Base-by-base conservation (phyloP, 1,140 invertebrate species). In the Tetraneura akinire region DNA sequence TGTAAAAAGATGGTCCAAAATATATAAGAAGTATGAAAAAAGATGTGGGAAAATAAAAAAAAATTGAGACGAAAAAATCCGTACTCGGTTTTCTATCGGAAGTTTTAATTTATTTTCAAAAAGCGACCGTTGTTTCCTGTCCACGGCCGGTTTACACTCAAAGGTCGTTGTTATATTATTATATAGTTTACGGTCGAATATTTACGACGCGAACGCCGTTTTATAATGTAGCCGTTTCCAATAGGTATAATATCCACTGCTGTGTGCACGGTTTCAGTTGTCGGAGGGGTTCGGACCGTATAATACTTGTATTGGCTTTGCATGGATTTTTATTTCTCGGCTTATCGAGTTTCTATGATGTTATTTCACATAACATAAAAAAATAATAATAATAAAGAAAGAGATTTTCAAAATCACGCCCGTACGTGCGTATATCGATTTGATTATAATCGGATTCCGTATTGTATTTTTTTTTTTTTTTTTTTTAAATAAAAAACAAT, bases 81-180 rank as follows among this genome's bases (percentile, higher is more conserved):
- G 29, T 78, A 62, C 53, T 21, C 21, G 55, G 3, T 55, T 78
- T 78, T 47, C 51, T 13, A 16, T 78, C 37, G 37, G 37, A 62
- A 47, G n/a, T 78, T 76, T 76, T 76, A 76, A 76, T 76, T 78
- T 62, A 78, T 78, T 78, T 78, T 42, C 29, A n/a, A 62, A n/a
- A 62, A 78, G 55, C 29, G 71, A 57, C 51, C 53, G 53, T 78
- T 78, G 55, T 78, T 78, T 78, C 74, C 71, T 76, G 71, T 76
- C 51, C 51, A 32, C 71, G 29, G 71, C 51, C 51, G 42, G n/a
- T 76, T 76, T 76, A 37, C 51, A 74, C n/a, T 32, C 71, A 1
- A 9, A 3, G 13, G 51, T 62, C 55, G 55, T n/a, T n/a, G n/a
- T n/a, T n/a, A n/a, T n/a, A n/a, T n/a, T n/a, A n/a, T n/a, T n/a